A percentile compares a stretch with the other conserved stretches of the same genome.
phyloP scores from a whole-genome alignment of 2,797 vertebrate species.

The Hirundo rustica region DNA sequence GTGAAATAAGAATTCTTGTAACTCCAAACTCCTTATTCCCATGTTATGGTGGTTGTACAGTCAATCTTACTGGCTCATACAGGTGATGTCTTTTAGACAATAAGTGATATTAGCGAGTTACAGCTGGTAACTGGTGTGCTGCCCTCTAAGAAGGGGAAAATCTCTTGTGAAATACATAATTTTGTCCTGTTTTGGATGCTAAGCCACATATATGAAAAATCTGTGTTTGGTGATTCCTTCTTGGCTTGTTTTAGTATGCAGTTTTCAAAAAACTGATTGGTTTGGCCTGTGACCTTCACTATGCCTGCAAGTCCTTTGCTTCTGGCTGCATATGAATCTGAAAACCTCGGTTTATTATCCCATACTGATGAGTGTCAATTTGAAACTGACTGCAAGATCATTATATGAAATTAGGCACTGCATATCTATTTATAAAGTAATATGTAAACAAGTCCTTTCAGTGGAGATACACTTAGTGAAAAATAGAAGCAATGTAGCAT shows the following conservation, averaged over 20 bases:
- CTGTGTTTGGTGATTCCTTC: not conserved
- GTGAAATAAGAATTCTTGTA: not conserved
- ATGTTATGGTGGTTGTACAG: not conserved
- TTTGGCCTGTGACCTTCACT: not conserved
- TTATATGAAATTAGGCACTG: not conserved
- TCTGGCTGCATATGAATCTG: not conserved
- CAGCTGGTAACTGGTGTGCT: not conserved
- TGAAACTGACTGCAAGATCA: not conserved
- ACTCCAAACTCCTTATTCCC: not conserved
- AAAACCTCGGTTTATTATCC: not conserved
- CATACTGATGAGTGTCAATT: not conserved
- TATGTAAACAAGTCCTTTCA: fast-evolving
- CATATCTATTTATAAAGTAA: not conserved
- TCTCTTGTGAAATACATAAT: not conserved
- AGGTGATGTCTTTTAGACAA: not conserved
- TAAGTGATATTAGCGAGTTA: not conserved
- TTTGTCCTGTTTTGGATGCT: not conserved
- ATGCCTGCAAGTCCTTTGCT: not conserved
- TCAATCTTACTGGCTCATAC: not conserved
- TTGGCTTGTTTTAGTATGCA: not conserved
- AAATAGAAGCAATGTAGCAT: not conserved
- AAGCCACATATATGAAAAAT: not conserved
- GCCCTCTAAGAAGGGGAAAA: not conserved
- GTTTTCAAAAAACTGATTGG: not conserved
- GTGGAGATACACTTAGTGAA: not conserved